phyloP scores from a whole-genome alignment of 1,140 invertebrate species.

The Pseudomyrmex concolor region DNA sequence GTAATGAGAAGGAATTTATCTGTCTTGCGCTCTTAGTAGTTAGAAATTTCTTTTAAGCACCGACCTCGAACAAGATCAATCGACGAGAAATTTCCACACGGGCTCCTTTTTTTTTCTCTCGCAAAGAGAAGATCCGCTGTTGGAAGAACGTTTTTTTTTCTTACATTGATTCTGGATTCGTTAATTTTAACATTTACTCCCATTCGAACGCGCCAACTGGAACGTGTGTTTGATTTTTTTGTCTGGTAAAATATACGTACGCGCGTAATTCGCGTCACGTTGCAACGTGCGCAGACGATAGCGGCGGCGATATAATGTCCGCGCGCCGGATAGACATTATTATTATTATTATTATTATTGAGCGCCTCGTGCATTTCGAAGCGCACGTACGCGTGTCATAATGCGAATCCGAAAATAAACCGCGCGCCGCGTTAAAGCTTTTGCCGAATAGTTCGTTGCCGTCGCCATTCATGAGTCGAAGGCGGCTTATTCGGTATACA shows the following conservation, averaged over 20 bases:
- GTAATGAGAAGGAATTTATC: slow-evolving; percentile 2
- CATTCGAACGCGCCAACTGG: too few species aligned
- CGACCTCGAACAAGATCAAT: too few species aligned
- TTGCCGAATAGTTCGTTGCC: slow-evolving; percentile 44
- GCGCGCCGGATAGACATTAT: neutral
- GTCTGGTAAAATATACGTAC: neutral
- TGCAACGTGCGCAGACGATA: neutral
- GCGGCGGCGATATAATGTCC: neutral
- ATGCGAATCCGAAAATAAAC: slow-evolving; percentile 51
- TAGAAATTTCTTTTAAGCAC: neutral
- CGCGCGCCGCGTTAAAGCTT: slow-evolving; percentile 6
- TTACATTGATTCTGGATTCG: too few species aligned
- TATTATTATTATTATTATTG: neutral
- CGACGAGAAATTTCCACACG: too few species aligned
- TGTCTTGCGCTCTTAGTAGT: neutral
- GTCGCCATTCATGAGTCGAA: slow-evolving; percentile 58
- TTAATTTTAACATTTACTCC: too few species aligned
- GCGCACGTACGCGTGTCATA: slow-evolving; percentile 38
- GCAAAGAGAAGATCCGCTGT: too few species aligned
- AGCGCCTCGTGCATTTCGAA: neutral
- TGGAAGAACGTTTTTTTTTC: too few species aligned
- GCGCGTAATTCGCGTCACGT: neutral
- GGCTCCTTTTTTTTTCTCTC: too few species aligned
- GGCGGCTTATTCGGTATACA: neutral
- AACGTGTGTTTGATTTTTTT: too few species aligned